A percentile compares a stretch with the other conserved stretches of the same genome.
phyloP scores from a whole-genome alignment of 2,113 vertebrate species.

The Apus apus region DNA sequence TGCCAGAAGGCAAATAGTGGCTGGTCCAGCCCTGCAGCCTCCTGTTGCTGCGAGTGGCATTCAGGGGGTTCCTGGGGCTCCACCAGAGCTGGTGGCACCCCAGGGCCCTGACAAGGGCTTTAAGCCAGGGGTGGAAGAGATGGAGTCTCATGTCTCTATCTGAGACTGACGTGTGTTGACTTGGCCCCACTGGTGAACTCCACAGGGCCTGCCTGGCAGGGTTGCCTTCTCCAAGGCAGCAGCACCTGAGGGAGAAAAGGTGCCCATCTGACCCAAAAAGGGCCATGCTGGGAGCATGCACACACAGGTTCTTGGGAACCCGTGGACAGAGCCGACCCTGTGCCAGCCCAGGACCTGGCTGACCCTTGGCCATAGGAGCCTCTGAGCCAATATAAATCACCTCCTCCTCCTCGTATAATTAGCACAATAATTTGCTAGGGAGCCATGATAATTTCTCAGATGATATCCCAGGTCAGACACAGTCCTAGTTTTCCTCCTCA shows the following conservation, averaged over 20 bases:
- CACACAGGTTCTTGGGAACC: fast-evolving
- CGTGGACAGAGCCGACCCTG: fast-evolving
- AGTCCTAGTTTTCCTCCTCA: background rate
- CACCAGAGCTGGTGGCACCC: too few species aligned
- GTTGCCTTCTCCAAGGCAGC: background rate
- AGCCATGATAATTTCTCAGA: background rate
- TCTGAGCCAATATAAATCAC: background rate
- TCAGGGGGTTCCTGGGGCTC: too few species aligned
- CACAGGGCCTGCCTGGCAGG: background rate
- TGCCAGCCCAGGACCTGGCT: background rate
- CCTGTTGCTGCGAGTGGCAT: too few species aligned
- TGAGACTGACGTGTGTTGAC: background rate
- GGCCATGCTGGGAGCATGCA: background rate
- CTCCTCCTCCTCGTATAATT: background rate
- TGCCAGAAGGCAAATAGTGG: too few species aligned
- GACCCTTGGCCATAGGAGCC: background rate
- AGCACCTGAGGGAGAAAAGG: background rate
- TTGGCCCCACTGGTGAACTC: background rate
- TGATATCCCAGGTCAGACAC: background rate
- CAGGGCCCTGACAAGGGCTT: background rate
- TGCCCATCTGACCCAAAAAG: background rate
- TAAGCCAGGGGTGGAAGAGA: background rate
- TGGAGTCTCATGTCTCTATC: background rate
- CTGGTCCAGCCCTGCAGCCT: too few species aligned
- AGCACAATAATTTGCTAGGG: background rate